Conservation (phyloP, 2,888 invertebrate species). For the Andrena fulva region DNA sequence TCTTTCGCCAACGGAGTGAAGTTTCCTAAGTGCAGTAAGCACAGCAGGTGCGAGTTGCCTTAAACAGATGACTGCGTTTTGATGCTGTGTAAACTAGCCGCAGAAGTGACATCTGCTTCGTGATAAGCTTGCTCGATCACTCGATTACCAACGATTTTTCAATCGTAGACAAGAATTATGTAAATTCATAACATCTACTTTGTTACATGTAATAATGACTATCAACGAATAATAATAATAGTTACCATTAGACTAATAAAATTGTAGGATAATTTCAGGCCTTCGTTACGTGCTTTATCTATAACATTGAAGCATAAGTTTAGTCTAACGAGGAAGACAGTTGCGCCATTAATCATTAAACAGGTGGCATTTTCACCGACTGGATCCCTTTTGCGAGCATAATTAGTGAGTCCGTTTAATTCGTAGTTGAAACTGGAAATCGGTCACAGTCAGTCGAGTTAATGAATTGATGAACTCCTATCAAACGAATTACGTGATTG, state of each 20-base stretch:
- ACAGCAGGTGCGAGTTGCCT: conserved; percentile 19
- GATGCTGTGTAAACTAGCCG: conserved; percentile 15
- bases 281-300: too few relatives aligned
- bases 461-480: conserved; percentile 37
- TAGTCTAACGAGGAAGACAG: too few relatives aligned
- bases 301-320: too few relatives aligned
- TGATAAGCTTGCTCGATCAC: not conserved
- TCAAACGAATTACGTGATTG: conserved; percentile 17
- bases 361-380: not conserved
- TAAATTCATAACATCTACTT: not conserved
- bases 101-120: not conserved
- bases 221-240: too few relatives aligned
- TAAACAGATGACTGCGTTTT: conserved; percentile 30
- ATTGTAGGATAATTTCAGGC: too few relatives aligned
- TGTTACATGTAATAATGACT: not conserved
- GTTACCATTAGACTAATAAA: too few relatives aligned
- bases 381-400: not conserved
- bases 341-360: conserved; percentile 1
- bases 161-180: not conserved
- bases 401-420: conserved; percentile 21
- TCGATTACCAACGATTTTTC: not conserved
- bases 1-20: conserved; percentile 33
- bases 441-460: conserved; percentile 8
- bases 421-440: conserved; percentile 19
- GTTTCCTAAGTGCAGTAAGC: conserved; percentile 51